Conservation (phyloP, 2,113 vertebrate species). For the Spea bombifrons region DNA sequence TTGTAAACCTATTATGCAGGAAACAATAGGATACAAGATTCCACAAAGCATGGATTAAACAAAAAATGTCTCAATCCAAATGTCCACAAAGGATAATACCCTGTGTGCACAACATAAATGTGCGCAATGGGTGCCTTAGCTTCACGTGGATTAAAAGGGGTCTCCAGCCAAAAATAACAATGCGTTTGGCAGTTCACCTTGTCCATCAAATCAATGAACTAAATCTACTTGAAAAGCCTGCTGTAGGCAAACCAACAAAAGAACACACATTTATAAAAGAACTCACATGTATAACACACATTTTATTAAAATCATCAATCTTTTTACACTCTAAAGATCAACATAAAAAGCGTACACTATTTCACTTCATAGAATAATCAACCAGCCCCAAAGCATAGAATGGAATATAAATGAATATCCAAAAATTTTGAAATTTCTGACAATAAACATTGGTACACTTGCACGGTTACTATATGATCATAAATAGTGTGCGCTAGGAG, state of each 20-base stretch:
- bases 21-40: conserved; percentile 11
- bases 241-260: no score
- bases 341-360: no score
- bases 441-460: no score
- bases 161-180: conserved; percentile 57
- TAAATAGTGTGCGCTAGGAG: no score
- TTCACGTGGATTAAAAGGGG: conserved; percentile 47
- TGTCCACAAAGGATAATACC: conserved; percentile 54
- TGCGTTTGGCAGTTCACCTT: conserved; percentile 46
- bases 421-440: no score
- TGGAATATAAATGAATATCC: neutral
- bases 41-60: conserved; percentile 27
- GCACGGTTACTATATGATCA: no score
- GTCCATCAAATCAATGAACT: conserved; percentile 31
- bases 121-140: conserved; percentile 47
- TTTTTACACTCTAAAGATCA: no score
- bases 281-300: no score
- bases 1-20: neutral
- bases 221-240: conserved; percentile 15
- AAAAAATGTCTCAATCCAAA: conserved; percentile 49
- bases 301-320: no score
- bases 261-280: no score
- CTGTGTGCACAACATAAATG: conserved; percentile 48
- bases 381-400: neutral
- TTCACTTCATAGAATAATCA: no score